Evolutionary conservation across 2,888 invertebrate genomes (phyloP), one percentile per base, ranked within the genome.

Genomic region (Dryomyza anilis): DNA sequence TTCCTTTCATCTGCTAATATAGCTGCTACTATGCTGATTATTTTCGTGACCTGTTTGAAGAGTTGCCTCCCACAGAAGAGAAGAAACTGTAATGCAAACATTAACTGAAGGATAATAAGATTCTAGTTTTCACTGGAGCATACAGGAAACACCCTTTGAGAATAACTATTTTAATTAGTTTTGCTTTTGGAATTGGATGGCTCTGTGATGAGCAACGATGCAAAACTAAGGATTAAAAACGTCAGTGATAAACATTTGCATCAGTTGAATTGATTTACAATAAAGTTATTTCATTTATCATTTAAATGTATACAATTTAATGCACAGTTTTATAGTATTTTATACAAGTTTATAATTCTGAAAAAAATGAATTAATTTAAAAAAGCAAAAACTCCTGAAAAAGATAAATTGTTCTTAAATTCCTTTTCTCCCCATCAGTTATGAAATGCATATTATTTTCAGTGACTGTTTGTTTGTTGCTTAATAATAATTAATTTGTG

Each of bases 91-190:
- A 36, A 21, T 36, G 55, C 55, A 55, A 55, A 55, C 55, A 36
- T 23, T 23, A 30, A 46, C 58, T 27, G 58, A 25, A 29, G 46
- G 58, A 19, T 58, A 46, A 60, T 60, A 48, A 60, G 48, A 48
- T 60, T 48, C 16, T 33, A 33, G 48, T 48, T 33, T 33, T 27
- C 50, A 36, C 27, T n/a, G 23, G 7, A 19, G 23, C n/a, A n/a
- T n/a, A 10, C 46, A n/a, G 33, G 23, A 48, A 19, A 60, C 5
- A n/a, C 30, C 59, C 59, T 60, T 60, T 48, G 59, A 60, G 59
- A n/a, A 48, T 33, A 21, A 30, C 29, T 48, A 48, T 48, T 60
- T 60, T 60, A 60, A 60, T 60, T 60, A 60, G 48, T 60, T 60
- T 46, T 19, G 14, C 59, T 48, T 60, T 46, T 48, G 39, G 14